Percentiles rank a stretch among this genome's conserved stretches.
Evolutionary conservation across 1,140 invertebrate genomes (phyloP).

Genomic region (Triops longicaudatus): DNA sequence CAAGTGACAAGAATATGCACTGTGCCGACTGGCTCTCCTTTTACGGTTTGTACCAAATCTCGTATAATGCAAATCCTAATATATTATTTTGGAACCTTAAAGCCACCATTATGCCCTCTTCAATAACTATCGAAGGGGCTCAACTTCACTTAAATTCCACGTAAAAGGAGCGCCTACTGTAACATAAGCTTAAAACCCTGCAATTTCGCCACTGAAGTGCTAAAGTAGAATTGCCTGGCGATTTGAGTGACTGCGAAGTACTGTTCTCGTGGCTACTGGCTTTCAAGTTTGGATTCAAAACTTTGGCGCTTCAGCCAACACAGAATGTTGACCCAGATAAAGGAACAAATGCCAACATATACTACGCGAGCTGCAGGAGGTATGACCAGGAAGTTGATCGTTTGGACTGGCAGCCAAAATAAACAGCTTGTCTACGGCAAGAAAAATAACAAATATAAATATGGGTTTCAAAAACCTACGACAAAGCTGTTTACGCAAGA

Average conservation of each 20-base stretch:
- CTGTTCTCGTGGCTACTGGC: background rate
- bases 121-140: too few relatives aligned
- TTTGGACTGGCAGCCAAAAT: conserved; percentile 70
- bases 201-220: background rate
- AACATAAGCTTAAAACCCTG: background rate
- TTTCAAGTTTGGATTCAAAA: background rate
- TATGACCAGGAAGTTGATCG: conserved; percentile 60
- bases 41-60: too few relatives aligned
- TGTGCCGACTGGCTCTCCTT: background rate
- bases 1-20: background rate
- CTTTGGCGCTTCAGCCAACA: conserved; percentile 57
- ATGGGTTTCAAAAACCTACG: too few relatives aligned
- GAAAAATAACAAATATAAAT: too few relatives aligned
- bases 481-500: too few relatives aligned
- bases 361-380: conserved; percentile 57
- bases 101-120: too few relatives aligned
- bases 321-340: conserved; percentile 67
- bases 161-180: too few relatives aligned
- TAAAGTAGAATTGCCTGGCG: background rate
- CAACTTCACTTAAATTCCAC: too few relatives aligned
- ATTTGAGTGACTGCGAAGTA: background rate
- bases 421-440: conserved; percentile 44
- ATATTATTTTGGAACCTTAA: too few relatives aligned
- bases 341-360: conserved; percentile 59
- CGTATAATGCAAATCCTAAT: too few relatives aligned